phyloP scores from a whole-genome alignment of 2,888 invertebrate genomes.

The Euclidia mi region DNA sequence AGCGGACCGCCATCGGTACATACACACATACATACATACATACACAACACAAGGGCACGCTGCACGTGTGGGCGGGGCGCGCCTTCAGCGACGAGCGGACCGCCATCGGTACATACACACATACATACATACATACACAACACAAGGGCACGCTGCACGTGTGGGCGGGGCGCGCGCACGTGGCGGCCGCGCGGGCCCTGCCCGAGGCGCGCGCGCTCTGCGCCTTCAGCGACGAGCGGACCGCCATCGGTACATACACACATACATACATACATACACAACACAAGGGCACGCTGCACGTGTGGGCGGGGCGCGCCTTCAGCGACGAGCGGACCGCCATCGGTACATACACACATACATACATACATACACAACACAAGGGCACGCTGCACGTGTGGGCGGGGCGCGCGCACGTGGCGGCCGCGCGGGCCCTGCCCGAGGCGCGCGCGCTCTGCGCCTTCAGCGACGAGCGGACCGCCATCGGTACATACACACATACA shows the following conservation, averaged over 20 bases:
- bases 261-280: background rate
- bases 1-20: conserved; percentile 75
- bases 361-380: too few species aligned
- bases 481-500: conserved; percentile 62
- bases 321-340: conserved; percentile 73
- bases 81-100: conserved; percentile 75
- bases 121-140: background rate
- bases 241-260: conserved; percentile 70
- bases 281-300: too few species aligned
- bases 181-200: conserved; percentile 2
- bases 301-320: conserved; percentile 65
- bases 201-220: conserved; percentile 71
- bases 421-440: conserved; percentile 40
- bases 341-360: conserved; percentile 59
- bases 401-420: conserved; percentile 29
- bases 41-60: too few species aligned
- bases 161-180: conserved; percentile 31
- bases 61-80: conserved; percentile 42
- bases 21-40: conserved; percentile 16
- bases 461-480: conserved; percentile 72
- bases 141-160: too few species aligned
- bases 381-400: too few species aligned
- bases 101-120: conserved; percentile 69
- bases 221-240: conserved; percentile 75
- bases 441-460: conserved; percentile 77